A percentile compares a stretch with the other conserved stretches of the same genome.
phyloP scores from a whole-genome alignment of 2,797 vertebrate genomes.

The Squalus acanthias region DNA sequence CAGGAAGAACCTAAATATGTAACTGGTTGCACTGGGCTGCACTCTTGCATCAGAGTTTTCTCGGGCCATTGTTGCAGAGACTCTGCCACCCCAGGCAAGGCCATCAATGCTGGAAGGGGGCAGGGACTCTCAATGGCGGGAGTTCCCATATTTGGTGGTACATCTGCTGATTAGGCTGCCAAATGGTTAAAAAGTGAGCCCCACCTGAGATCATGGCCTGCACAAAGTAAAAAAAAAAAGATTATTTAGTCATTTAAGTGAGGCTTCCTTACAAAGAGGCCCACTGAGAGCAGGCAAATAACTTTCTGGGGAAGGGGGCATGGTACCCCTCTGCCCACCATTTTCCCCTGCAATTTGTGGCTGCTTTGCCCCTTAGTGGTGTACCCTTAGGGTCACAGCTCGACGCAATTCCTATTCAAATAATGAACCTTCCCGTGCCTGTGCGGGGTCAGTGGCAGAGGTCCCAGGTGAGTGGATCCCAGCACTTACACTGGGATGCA shows the following conservation, averaged over 20 bases:
- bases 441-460: neutral
- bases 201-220: too few species aligned
- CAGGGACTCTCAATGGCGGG: neutral
- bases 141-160: neutral
- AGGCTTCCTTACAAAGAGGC: neutral
- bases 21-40: neutral
- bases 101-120: too few species aligned
- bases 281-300: neutral
- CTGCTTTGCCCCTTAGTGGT: neutral
- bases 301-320: neutral
- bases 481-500: neutral
- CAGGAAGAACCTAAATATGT: neutral
- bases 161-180: neutral
- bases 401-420: neutral
- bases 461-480: neutral
- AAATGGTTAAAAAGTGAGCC: neutral
- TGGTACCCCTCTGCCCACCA: neutral
- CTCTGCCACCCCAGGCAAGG: neutral
- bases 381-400: neutral
- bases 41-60: neutral
- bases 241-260: neutral
- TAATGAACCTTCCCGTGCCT: neutral
- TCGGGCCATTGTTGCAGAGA: neutral
- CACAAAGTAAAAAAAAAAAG: neutral
- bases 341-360: neutral